Evolutionary conservation across 2,797 vertebrate genomes (phyloP).

Genomic region (Momotus momota): DNA sequence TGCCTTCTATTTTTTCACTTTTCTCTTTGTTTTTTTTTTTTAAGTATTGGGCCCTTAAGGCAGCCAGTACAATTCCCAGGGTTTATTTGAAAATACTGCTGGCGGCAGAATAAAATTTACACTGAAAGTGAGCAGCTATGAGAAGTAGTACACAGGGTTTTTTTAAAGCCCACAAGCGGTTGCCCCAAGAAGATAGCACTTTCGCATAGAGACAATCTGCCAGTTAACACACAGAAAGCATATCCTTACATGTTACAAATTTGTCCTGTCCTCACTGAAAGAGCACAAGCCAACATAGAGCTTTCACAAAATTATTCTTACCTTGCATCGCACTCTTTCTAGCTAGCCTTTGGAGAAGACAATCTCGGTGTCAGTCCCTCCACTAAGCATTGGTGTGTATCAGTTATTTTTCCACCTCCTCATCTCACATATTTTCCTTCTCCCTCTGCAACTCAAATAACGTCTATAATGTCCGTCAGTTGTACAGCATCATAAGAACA

Average conservation of each 20-base stretch:
- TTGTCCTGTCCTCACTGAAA: background rate
- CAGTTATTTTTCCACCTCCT: background rate
- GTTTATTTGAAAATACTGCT: background rate
- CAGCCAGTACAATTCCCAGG: background rate
- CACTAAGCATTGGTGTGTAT: background rate
- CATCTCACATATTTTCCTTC: background rate
- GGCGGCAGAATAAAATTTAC: background rate
- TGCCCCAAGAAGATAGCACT: background rate
- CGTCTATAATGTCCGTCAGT: background rate
- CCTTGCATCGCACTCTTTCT: background rate
- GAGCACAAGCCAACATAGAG: background rate
- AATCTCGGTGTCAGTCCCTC: background rate
- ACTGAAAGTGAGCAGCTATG: background rate
- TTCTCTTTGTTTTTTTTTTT: background rate
- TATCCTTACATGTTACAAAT: background rate
- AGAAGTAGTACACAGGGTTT: accelerated
- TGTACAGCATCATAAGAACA: background rate
- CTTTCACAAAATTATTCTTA: background rate
- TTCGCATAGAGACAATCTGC: background rate
- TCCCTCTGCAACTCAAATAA: background rate
- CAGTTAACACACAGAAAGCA: background rate
- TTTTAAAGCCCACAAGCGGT: background rate
- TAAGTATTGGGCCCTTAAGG: background rate
- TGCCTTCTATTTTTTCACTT: background rate
- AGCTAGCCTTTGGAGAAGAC: background rate